Evolutionary conservation across 2,888 invertebrate species (phyloP), one percentile per base, ranked within the genome.

Genomic region (Andrena camellia): DNA sequence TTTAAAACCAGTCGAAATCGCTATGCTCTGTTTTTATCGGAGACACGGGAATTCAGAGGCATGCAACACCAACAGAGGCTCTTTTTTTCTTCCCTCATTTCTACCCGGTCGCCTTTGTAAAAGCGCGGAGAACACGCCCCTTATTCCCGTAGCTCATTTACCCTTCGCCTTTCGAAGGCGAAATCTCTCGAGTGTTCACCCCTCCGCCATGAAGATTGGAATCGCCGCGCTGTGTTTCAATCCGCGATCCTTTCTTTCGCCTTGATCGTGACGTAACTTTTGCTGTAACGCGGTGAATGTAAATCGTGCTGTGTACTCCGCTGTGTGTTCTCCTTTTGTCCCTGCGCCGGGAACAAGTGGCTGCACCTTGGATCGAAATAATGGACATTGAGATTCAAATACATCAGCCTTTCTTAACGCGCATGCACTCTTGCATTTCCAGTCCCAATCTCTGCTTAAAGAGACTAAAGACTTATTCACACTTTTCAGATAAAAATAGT

Each of bases 91-190:
- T 42, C 6, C n/a, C 48, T 3, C 33, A 23, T 33, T 31, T 70
- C 59, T 8, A 42, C 29, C 57, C 23, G 4, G 5, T 13, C 35
- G 20, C 26, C 20, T 26, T 57, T 33, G 26, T 17, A 7, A 60
- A 70, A 26, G 42, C 59, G 20, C 59, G 20, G 59, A 29, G 42
- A 48, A 48, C 48, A 31, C 59, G n/a, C 42, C 70, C 59, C 59
- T 60, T 60, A 60, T 60, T 70, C 70, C 70, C 59, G 59, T 42
- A 70, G 59, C 70, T 70, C 59, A 48, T 70, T 70, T 70, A 70
- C 26, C 20, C 59, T 70, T 23, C 29, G 42, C n/a, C 42, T 5
- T 13, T 29, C 70, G 48, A 70, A 48, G 42, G 31, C 23, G 48
- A n/a, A 70, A 23, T 60, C 70, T 42, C 42, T n/a, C 1, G 42